phyloP scores from a whole-genome alignment of 2,888 invertebrate genomes.

The Aleiodes testaceus region DNA sequence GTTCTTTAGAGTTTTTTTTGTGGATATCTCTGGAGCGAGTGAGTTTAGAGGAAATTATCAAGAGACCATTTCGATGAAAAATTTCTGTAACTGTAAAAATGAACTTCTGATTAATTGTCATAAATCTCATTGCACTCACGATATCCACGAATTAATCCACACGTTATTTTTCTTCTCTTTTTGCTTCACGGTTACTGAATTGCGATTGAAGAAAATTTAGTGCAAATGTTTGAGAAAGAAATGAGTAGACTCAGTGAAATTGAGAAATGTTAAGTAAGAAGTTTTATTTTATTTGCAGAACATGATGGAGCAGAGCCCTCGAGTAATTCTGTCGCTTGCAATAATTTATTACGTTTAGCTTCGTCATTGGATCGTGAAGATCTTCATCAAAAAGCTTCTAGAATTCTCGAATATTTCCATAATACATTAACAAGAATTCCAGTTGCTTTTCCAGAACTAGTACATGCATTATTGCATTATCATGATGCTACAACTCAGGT shows the following conservation, averaged over 20 bases:
- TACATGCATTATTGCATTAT: slow-evolving; percentile 81
- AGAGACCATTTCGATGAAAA: not conserved
- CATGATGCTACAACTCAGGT: slow-evolving; percentile 85
- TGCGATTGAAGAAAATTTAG: too few species aligned
- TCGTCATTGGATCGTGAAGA: slow-evolving; percentile 79
- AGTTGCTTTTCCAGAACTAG: slow-evolving; percentile 84
- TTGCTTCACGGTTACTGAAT: too few species aligned
- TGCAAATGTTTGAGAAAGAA: too few species aligned
- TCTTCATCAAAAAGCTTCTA: slow-evolving; percentile 75
- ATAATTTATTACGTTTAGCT: slow-evolving; percentile 85
- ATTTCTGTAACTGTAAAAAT: not conserved
- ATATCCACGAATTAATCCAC: too few species aligned
- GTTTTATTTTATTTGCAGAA: slow-evolving; percentile 75
- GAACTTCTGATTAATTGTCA: not conserved
- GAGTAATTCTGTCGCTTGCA: slow-evolving; percentile 90
- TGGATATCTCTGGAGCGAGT: not conserved
- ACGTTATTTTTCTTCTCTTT: too few species aligned
- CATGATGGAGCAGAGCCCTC: slow-evolving; percentile 97
- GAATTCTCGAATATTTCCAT: slow-evolving; percentile 78
- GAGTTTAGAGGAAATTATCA: not conserved
- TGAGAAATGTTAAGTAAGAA: not conserved
- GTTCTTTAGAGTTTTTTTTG: too few species aligned
- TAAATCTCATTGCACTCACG: too few species aligned
- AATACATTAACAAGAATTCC: slow-evolving; percentile 79
- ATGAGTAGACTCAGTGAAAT: too few species aligned